Evolutionary conservation across 1,140 invertebrate genomes (phyloP), one percentile per base, ranked within the genome.

Genomic region (Eriosoma lanigerum): DNA sequence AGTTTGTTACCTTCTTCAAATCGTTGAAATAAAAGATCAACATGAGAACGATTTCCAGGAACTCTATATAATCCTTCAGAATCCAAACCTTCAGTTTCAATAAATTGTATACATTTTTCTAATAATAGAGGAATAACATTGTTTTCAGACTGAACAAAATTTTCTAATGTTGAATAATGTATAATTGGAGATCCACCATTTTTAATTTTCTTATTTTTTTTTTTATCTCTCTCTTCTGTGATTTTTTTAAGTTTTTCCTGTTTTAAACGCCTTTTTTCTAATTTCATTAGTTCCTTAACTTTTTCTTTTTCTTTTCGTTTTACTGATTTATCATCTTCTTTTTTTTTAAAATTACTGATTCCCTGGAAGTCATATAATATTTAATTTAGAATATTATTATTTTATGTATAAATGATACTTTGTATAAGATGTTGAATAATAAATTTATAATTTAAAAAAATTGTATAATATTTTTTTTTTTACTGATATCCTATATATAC

Each of bases 1-100:
- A n/a, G n/a, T n/a, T n/a, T n/a, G n/a, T 26, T 8, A 95, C 93
- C 93, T 90, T 96, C 94, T 85, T 95, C 92, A 85, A 96, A 96
- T 85, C 94, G 94, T 82, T 92, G 91, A 84, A 96, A 95, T 5
- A 98, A 88, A 83, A 96, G 89, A 85, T 97, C 96, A 8, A 98
- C 96, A 85, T 98, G 97, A 32, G 95, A 94, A 83, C 96, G 88
- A 87, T 98, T 98, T 32, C 97, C 97, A 46, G 93, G 93, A 80
- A 98, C 96, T 82, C 97, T 88, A 85, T 99, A 98, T 73, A 98
- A 92, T 3, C 97, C 97, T 87, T 99, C 97, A 0, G 95, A 96
- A 83, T 95, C 93, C 19, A 98, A 89, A 0, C 96, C 96, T 87
- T 95, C 96, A 80, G 96, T 93, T 87, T 98, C 96, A 66, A 99